These are phyloP conservation scores for Xerus rutilus DNA, from an alignment of 2,797 vertebrate genomes.

Conservation along the genomic window DNA sequence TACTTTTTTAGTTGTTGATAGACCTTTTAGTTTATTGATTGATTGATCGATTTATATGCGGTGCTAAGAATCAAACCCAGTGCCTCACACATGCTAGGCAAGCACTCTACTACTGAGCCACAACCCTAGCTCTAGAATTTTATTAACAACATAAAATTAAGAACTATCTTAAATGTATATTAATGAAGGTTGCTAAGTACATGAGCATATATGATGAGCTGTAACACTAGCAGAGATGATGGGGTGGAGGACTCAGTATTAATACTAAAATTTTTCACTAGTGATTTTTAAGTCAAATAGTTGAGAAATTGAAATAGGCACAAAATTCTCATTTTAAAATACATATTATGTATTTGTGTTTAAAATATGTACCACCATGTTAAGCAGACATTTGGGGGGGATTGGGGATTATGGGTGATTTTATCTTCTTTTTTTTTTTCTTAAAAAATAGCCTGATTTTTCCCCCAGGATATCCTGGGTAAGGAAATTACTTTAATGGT, in stretches of 20 bases:
- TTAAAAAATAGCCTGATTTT: conserved; percentile 8
- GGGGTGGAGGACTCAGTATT: neutral
- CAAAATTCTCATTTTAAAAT: neutral
- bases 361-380: neutral
- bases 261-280: neutral
- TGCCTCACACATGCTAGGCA: too few relatives aligned
- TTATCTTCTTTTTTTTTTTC: conserved; percentile 13
- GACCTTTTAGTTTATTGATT: too few relatives aligned
- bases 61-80: too few relatives aligned
- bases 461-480: neutral
- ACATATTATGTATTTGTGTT: neutral
- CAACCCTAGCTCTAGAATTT: neutral
- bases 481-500: conserved; percentile 60
- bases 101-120: too few relatives aligned
- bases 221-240: neutral
- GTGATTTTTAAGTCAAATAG: conserved; percentile 46
- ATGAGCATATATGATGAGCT: neutral
- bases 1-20: too few relatives aligned
- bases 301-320: conserved; percentile 43
- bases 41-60: too few relatives aligned
- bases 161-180: neutral
- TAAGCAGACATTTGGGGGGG: neutral
- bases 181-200: neutral
- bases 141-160: conserved; percentile 40
- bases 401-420: neutral